Percentiles rank a stretch among this genome's conserved stretches.
phyloP scores from a whole-genome alignment of 2,797 vertebrate genomes.

The Nyctibius grandis region DNA sequence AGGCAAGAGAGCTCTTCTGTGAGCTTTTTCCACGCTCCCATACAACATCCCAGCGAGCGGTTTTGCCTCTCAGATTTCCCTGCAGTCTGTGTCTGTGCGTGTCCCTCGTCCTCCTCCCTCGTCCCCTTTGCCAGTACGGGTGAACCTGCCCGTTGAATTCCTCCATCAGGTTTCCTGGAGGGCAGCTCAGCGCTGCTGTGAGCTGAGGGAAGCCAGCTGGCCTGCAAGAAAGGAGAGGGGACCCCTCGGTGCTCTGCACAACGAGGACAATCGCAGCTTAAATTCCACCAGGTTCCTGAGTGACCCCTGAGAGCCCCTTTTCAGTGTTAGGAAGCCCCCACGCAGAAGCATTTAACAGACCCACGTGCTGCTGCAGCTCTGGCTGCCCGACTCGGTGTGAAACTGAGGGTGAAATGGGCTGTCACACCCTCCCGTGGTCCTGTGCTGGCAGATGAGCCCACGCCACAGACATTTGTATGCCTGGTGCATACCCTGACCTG shows the following conservation, averaged over 20 bases:
- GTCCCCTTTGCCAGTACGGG: not conserved
- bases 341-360: rapidly evolving
- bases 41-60: rapidly evolving
- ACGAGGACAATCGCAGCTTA: not conserved
- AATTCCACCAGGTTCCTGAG: not conserved
- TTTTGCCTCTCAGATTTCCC: not conserved
- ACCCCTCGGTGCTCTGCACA: not conserved
- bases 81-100: rapidly evolving
- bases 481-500: not conserved
- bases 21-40: not conserved
- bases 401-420: not conserved
- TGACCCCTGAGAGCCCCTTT: not conserved
- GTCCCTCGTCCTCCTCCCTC: not conserved
- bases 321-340: not conserved
- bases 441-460: not conserved
- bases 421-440: not conserved
- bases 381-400: not conserved
- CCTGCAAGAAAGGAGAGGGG: not conserved
- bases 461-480: not conserved
- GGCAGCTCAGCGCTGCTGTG: not conserved
- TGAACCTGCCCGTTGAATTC: not conserved
- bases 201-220: not conserved
- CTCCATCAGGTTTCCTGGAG: not conserved
- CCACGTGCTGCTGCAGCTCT: not conserved
- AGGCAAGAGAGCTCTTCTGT: not conserved